Evolutionary conservation across 2,888 invertebrate genomes (phyloP).

Genomic region (Octonoba sinensis): DNA sequence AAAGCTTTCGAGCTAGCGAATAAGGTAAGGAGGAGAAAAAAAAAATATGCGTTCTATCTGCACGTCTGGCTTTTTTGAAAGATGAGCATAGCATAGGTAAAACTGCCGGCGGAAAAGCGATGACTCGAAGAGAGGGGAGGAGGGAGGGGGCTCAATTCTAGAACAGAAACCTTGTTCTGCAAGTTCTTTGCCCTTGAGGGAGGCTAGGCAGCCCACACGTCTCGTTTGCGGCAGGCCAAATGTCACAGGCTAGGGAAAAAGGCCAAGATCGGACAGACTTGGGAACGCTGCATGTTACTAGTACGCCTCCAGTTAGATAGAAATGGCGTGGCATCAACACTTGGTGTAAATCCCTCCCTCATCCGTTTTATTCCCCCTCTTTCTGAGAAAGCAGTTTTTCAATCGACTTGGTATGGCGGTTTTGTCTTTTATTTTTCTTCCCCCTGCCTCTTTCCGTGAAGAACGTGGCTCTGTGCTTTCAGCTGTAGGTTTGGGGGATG

Average conservation of each 20-base stretch:
- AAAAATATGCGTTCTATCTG: too few species aligned
- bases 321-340: slow-evolving; percentile 7
- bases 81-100: too few species aligned
- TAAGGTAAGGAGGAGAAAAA: too few species aligned
- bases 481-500: too few species aligned
- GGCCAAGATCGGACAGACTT: slow-evolving; percentile 12
- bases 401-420: slow-evolving; percentile 5
- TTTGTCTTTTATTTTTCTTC: not conserved
- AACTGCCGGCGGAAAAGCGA: not conserved
- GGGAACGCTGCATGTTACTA: not conserved
- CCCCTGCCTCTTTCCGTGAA: not conserved
- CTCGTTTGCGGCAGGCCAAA: slow-evolving; percentile 43
- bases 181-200: slow-evolving; percentile 47
- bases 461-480: too few species aligned
- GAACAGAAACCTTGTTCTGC: slow-evolving; percentile 36
- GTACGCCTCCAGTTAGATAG: slow-evolving; percentile 7
- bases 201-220: slow-evolving; percentile 23
- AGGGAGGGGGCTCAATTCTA: not conserved
- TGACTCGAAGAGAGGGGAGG: not conserved
- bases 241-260: slow-evolving; percentile 29
- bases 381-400: not conserved
- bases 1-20: too few species aligned
- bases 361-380: not conserved
- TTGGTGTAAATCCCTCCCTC: not conserved
- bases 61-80: too few species aligned